Percentiles rank a stretch among this genome's conserved stretches.
Evolutionary conservation across 2,797 vertebrate genomes (phyloP).

Genomic region (Adrianichthys oophorus): DNA sequence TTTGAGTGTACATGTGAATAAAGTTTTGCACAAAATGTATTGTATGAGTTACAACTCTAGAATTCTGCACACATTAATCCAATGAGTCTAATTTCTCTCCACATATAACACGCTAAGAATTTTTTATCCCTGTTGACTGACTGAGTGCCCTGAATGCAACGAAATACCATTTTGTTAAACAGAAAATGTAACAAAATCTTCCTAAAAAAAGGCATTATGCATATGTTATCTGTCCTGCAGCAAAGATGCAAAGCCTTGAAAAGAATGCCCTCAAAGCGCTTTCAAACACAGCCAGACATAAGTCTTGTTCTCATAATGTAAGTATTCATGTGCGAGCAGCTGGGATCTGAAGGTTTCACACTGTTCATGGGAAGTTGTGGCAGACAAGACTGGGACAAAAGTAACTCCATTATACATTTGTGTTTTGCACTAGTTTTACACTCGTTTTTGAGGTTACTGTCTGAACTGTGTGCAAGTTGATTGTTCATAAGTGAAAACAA

Average conservation of each 20-base stretch:
- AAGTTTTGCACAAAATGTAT: too few species aligned
- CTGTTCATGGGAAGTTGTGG: conserved; percentile 31
- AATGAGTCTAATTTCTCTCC: too few species aligned
- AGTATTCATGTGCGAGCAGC: conserved; percentile 24
- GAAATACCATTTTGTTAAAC: too few species aligned
- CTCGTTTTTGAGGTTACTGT: not conserved
- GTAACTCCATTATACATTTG: conserved; percentile 44
- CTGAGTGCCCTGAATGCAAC: too few species aligned
- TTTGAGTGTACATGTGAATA: too few species aligned
- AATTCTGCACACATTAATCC: too few species aligned
- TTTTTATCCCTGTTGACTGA: too few species aligned
- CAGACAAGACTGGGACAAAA: conserved; percentile 38
- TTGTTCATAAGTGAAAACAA: too few species aligned
- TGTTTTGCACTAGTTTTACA: conserved; percentile 19
- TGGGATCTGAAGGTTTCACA: conserved; percentile 38
- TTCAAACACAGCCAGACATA: conserved; percentile 18
- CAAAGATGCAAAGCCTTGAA: conserved; percentile 16
- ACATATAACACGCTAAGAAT: too few species aligned
- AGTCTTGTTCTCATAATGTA: conserved; percentile 15
- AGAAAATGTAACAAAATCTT: too few species aligned
- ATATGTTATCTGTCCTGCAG: conserved; percentile 30
- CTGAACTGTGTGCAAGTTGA: not conserved
- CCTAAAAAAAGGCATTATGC: conserved; percentile 10
- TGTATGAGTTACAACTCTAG: too few species aligned
- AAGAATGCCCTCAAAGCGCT: conserved; percentile 17